Evolutionary conservation across 2,888 invertebrate species (phyloP).

Genomic region (Pegoplata infirma): DNA sequence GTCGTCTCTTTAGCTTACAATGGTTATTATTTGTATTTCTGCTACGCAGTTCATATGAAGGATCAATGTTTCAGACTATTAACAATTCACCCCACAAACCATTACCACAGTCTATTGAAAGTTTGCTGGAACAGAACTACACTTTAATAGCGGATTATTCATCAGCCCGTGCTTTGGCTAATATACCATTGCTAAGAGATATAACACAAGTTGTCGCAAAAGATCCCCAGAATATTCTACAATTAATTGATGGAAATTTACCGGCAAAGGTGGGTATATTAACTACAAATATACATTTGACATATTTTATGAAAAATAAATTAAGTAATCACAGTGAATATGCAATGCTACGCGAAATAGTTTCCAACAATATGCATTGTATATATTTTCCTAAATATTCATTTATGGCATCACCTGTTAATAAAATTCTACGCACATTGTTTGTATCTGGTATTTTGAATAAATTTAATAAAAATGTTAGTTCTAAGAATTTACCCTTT

Average conservation of each 20-base stretch:
- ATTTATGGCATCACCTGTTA: slow-evolving; percentile 52
- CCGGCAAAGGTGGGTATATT: background rate
- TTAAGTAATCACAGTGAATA: slow-evolving; percentile 17
- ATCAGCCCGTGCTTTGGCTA: slow-evolving; percentile 60
- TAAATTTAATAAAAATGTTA: background rate
- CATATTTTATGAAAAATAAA: slow-evolving; percentile 53
- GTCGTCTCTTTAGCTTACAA: background rate
- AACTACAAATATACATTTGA: slow-evolving; percentile 15
- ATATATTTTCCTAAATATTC: slow-evolving; percentile 65
- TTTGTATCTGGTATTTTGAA: background rate
- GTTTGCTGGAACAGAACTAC: slow-evolving; percentile 55
- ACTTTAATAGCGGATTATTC: slow-evolving; percentile 65
- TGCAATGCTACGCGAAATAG: slow-evolving; percentile 57
- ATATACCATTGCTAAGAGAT: slow-evolving; percentile 42
- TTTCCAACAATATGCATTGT: slow-evolving; percentile 66
- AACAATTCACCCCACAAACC: slow-evolving; percentile 65
- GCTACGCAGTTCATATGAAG: slow-evolving; percentile 67
- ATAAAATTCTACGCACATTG: background rate
- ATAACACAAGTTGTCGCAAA: background rate
- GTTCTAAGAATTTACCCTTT: slow-evolving; percentile 11
- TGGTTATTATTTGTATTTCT: slow-evolving; percentile 61
- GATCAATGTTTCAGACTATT: slow-evolving; percentile 66
- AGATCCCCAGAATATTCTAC: background rate
- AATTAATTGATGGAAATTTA: slow-evolving; percentile 1
- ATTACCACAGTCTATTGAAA: slow-evolving; percentile 63